Conservation (phyloP, 2,888 invertebrate species). For the Cosmopolites sordidus region DNA sequence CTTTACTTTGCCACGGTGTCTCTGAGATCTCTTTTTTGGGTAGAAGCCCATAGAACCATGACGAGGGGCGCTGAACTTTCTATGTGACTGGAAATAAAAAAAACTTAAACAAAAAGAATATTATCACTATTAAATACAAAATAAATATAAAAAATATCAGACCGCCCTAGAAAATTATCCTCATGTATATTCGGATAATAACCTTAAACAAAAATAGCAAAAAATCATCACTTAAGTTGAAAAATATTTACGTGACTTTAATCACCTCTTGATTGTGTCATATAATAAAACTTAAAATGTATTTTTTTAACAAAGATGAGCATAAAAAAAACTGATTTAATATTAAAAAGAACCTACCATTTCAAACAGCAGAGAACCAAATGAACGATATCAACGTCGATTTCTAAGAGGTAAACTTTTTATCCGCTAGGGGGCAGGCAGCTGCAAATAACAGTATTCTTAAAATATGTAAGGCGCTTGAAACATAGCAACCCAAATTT, state of each 20-base stretch:
- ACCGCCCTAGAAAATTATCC: slow-evolving; percentile 71
- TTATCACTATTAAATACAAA: too few species aligned
- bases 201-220: slow-evolving; percentile 60
- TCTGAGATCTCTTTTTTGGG: slow-evolving; percentile 94
- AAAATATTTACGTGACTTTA: slow-evolving; percentile 4
- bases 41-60: slow-evolving; percentile 99
- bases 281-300: too few species aligned
- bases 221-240: slow-evolving; percentile 58
- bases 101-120: neutral
- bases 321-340: too few species aligned
- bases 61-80: slow-evolving; percentile 99
- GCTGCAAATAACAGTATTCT: too few species aligned
- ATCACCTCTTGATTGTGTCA: too few species aligned
- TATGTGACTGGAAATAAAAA: slow-evolving; percentile 79
- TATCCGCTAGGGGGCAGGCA: slow-evolving; percentile 14
- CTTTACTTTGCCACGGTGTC: slow-evolving; percentile 99
- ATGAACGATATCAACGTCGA: slow-evolving; percentile 17
- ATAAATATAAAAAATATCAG: slow-evolving; percentile 50
- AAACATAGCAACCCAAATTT: too few species aligned
- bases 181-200: slow-evolving; percentile 58
- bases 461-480: too few species aligned
- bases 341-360: slow-evolving; percentile 21
- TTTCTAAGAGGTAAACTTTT: slow-evolving; percentile 18
- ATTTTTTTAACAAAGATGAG: too few species aligned
- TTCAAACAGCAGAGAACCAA: slow-evolving; percentile 18